These are phyloP conservation scores for Doris montereyensis DNA, from an alignment of 2,888 invertebrate species.

Conservation along the genomic window DNA sequence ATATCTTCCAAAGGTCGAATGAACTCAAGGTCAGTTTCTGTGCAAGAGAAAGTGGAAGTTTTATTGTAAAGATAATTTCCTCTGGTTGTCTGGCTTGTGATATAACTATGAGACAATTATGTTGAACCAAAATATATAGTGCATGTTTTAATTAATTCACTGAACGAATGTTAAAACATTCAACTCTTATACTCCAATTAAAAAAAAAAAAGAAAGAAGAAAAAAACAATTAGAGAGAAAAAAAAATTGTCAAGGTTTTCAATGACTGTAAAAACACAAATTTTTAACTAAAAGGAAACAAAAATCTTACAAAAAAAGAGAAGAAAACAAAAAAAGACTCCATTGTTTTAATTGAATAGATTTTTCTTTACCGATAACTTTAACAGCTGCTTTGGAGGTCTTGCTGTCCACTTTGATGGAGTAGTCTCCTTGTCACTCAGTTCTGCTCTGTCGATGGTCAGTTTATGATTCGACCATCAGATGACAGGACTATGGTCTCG, in stretches of 20 bases:
- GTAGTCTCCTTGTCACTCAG: constrained; percentile 80
- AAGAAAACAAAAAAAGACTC: no score
- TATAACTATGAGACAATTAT: background rate
- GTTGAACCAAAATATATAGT: no score
- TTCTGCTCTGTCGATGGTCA: constrained; percentile 60
- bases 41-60: background rate
- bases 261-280: no score
- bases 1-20: constrained; percentile 64
- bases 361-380: constrained; percentile 85
- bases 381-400: constrained; percentile 82
- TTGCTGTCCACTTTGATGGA: constrained; percentile 81
- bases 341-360: no score
- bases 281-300: no score
- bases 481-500: constrained; percentile 84
- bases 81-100: no score
- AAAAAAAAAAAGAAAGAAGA: background rate
- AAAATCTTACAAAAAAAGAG: no score
- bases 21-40: constrained; percentile 69
- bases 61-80: background rate
- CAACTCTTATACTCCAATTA: background rate
- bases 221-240: no score
- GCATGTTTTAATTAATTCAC: background rate
- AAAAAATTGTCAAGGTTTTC: no score
- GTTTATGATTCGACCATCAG: constrained; percentile 71
- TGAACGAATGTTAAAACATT: background rate